Base-by-base conservation (phyloP, 2,888 invertebrate species). In the Aphodius sticticus region DNA sequence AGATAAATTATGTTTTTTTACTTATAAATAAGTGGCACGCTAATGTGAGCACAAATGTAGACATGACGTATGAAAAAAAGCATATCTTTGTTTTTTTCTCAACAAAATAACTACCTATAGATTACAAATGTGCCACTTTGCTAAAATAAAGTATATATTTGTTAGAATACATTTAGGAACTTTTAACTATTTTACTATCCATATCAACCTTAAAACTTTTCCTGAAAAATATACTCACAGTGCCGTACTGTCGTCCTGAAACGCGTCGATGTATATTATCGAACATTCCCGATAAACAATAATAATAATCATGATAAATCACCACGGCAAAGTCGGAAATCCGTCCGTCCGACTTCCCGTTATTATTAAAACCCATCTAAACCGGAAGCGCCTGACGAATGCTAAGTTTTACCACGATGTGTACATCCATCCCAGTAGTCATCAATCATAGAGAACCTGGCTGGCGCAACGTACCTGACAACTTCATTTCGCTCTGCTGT, bases 401-500 rank as follows among this genome's bases (percentile, higher is more conserved):
- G 53, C 53, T 53, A 53, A 53, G 53, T 53, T 53, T 53, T 53
- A 12, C 53, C 53, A 2, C 53, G 53, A 7, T 12, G 53, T 53
- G 53, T 53, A 53, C 53, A 53, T 53, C 53, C 53, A 53, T 53
- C 53, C 53, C 53, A 53, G 53, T 5, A 53, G 53, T 53, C 53
- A 53, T 53, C 53, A 53, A 53, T 53, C 53, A 53, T 53, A 53
- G 53, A 53, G 53, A n/a, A 53, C 53, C 53, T 53, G 53, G 53
- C 53, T 53, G 53, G 53, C 53, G 53, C 53, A 53, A 53, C 53
- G 53, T 53, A 53, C 53, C 53, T 53, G 53, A 53, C 53, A 53
- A 53, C 53, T 53, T 53, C 53, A 53, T 53, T 53, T 53, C 53
- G 53, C 53, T 7, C 9, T 53, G 12, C 53, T 53, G 53, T 53